A percentile compares a stretch with the other conserved stretches of the same genome.
Conservation (phyloP, 2,113 vertebrate genomes). For the Thamnophis sirtalis region DNA sequence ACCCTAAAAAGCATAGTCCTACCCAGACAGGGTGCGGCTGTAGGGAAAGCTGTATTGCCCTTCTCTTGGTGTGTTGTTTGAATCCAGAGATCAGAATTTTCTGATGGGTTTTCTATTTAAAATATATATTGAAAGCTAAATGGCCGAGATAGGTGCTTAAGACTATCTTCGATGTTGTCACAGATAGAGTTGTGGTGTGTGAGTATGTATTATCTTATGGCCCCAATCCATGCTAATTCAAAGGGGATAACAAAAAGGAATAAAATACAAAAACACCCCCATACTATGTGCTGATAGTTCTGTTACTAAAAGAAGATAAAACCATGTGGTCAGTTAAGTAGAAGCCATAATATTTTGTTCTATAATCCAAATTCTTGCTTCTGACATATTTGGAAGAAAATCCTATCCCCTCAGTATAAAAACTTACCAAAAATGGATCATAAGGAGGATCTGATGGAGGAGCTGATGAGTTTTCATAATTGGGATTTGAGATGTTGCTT, state of each 20-base stretch:
- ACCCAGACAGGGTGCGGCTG: neutral
- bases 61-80: neutral
- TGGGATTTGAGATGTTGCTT: slow-evolving; percentile 69
- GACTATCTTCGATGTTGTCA: neutral
- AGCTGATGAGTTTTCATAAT: slow-evolving; percentile 58
- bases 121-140: neutral
- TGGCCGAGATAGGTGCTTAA: neutral
- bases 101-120: neutral
- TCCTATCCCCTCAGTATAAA: neutral
- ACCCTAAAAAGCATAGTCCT: neutral
- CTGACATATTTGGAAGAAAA: neutral
- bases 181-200: neutral
- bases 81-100: neutral
- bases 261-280: neutral
- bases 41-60: neutral
- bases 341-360: neutral
- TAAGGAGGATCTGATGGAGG: slow-evolving; percentile 46
- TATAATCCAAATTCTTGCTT: neutral
- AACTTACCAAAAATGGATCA: slow-evolving; percentile 68
- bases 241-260: neutral
- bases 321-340: neutral
- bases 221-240: neutral
- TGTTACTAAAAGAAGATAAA: neutral
- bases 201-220: neutral
- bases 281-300: neutral